phyloP scores from a whole-genome alignment of 2,113 vertebrate species.

The Larimichthys polyactis region DNA sequence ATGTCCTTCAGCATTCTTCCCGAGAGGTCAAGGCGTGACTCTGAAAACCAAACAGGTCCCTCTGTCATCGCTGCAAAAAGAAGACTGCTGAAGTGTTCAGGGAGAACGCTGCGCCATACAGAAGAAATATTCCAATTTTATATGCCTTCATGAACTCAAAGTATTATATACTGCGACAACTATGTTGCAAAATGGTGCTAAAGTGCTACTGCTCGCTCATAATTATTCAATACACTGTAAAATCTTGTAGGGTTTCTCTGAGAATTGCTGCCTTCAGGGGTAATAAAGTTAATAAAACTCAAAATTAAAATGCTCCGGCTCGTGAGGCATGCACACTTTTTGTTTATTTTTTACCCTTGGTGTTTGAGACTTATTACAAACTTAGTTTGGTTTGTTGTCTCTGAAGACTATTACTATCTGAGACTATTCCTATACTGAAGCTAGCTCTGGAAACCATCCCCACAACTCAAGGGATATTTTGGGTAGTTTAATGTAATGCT shows the following conservation, averaged over 20 bases:
- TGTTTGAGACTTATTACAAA: conserved; percentile 11
- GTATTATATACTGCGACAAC: not conserved
- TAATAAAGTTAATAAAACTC: conserved; percentile 7
- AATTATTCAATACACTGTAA: not conserved
- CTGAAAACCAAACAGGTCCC: conserved; percentile 45
- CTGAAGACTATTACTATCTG: not conserved
- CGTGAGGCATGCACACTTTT: not conserved
- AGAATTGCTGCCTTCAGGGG: not conserved
- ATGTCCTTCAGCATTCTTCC: conserved; percentile 62
- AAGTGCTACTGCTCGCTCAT: not conserved
- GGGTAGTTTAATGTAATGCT: not conserved
- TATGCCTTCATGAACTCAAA: not conserved
- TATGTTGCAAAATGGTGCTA: not conserved
- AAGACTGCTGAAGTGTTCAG: not conserved
- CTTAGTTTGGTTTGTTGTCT: not conserved
- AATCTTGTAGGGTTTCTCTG: not conserved
- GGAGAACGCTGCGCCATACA: not conserved
- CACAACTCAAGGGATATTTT: not conserved
- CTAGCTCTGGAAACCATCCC: not conserved
- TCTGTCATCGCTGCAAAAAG: conserved; percentile 9
- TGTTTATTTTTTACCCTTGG: not conserved
- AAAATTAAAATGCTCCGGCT: not conserved
- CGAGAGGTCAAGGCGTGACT: conserved; percentile 53
- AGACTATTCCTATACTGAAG: not conserved
- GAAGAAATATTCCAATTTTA: not conserved